Base-by-base conservation (phyloP, 2,888 invertebrate genomes). In the Lomographa bimaculata region DNA sequence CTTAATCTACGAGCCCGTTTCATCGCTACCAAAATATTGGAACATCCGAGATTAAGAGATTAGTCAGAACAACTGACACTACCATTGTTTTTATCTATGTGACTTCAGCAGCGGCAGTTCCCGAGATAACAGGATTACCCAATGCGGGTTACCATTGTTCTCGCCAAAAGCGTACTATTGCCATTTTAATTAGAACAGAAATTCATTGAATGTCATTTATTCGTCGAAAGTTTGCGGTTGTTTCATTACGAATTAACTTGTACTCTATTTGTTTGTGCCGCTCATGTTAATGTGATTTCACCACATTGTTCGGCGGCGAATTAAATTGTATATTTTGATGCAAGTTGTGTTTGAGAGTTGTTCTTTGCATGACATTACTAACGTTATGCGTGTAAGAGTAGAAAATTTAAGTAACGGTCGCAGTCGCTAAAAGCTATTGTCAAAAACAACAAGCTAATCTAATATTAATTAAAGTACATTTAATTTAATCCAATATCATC, bases 11-110 rank as follows among this genome's bases (percentile, higher is more conserved):
- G 6, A 17, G 7, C 23, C 7, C 19, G 16, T 24, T 29, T 9
- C 23, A 21, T 7, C 7, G 23, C 20, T 25, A 25, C 28, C 29
- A 35, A 36, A 42, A 42, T 36, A 43, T 37, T 28, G 36, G 24
- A 48, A 41, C 39, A 42, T 28, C 10, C 4, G 18, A 21, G 42
- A 41, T 46, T 32, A 29, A 36, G 30, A 49, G 61, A 64, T 64
- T 58, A 56, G 46, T 48, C 40, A 50, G 58, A 63, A 67, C 64
- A 67, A 59, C 47, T 54, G 66, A 58, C 67, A 52, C 50, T 43
- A 50, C 63, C 58, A 75, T 74, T 76, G 76, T 77, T 65, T 67
- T 65, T 56, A 60, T 50, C 48, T 47, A 52, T 57, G 51, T 50
- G 58, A 54, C 58, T 62, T 52, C 55, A 54, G 52, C 40, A 38